Base-by-base conservation (phyloP, 23 tunicate genomes). In the Oikopleura vanhoeffeni region DNA sequence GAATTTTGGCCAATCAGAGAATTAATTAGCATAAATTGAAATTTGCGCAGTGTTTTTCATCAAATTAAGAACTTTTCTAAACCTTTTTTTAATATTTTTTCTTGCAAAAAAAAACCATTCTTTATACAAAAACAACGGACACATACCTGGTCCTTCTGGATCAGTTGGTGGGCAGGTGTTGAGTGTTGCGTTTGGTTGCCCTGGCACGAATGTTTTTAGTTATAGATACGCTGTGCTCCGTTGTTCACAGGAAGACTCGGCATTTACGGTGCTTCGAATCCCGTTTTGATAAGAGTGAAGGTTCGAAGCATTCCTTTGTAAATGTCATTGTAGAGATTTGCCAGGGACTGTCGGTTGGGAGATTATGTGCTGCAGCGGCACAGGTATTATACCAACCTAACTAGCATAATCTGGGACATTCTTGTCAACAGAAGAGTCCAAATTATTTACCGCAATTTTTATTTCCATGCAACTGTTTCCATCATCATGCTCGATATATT, bases 371-470 rank as follows among this genome's bases (percentile, higher is more conserved):
- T 2, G 79, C 79, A 18, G 38, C 38, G 27, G 38, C 27, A n/a
- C n/a, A n/a, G n/a, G n/a, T n/a, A 38, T 33, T 30, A 18, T 71
- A 30, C 36, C 79, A 71, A 24, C 79, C 79, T 30, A 24, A 28
- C 38, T 24, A 3, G 79, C 79, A 71, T 71, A 71, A 32, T 71
- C 38, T 2, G n/a, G 79, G 79, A 71, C 79, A 71, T 30, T 71
- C 35, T 13, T 2, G 4, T 2, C n/a, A n/a, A 30, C 2, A 4
- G 2, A 2, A 2, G 3, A 18, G 34, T 30, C 27, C n/a, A n/a
- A n/a, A n/a, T n/a, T n/a, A n/a, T n/a, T 18, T 49, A 8, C n/a
- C 18, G 60, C 79, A 71, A 13, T 18, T 71, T 38, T 71, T 33
- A 38, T 71, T 71, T 71, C 79, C 79, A 2, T 30, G n/a, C 35